These are phyloP conservation scores for Glandiceps talaboti DNA, from an alignment of 53 echinoderm and acorn worm species.

Conservation along the genomic window DNA sequence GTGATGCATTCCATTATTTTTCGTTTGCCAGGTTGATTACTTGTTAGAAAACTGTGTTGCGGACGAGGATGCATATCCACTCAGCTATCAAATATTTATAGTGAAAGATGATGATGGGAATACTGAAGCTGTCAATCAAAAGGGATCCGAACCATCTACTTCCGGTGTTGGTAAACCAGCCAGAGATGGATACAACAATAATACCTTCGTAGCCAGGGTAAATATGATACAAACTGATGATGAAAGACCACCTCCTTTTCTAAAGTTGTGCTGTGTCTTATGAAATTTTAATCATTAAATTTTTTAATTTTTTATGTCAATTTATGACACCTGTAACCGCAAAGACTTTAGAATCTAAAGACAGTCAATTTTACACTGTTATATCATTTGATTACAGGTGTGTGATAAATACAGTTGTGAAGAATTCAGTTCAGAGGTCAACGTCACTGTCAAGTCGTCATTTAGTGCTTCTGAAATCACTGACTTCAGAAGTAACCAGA, in stretches of 20 bases:
- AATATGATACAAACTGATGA: too few relatives aligned
- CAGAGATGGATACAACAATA: constrained; percentile 1
- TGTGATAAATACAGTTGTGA: not conserved
- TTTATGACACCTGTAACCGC: too few relatives aligned
- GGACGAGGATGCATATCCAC: constrained; percentile 69
- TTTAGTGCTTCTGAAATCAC: not conserved
- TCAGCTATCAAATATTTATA: constrained; percentile 52
- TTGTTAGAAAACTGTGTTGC: constrained; percentile 52
- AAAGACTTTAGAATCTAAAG: too few relatives aligned
- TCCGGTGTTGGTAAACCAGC: constrained; percentile 31
- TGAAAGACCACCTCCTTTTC: too few relatives aligned
- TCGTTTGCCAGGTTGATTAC: constrained; percentile 21
- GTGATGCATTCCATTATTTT: too few relatives aligned
- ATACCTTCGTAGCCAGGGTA: constrained; percentile 49
- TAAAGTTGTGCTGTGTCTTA: too few relatives aligned
- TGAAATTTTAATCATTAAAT: too few relatives aligned
- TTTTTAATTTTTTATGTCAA: too few relatives aligned
- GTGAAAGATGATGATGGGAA: constrained; percentile 23
- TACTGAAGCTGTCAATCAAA: constrained; percentile 37
- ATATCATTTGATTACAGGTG: too few relatives aligned
- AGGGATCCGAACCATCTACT: constrained; percentile 48
- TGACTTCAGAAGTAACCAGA: not conserved
- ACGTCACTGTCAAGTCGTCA: not conserved
- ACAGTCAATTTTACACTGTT: too few relatives aligned
- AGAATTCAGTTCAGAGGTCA: not conserved